Evolutionary conservation across 2,113 vertebrate genomes (phyloP).

Genomic region (Corvus cornix): DNA sequence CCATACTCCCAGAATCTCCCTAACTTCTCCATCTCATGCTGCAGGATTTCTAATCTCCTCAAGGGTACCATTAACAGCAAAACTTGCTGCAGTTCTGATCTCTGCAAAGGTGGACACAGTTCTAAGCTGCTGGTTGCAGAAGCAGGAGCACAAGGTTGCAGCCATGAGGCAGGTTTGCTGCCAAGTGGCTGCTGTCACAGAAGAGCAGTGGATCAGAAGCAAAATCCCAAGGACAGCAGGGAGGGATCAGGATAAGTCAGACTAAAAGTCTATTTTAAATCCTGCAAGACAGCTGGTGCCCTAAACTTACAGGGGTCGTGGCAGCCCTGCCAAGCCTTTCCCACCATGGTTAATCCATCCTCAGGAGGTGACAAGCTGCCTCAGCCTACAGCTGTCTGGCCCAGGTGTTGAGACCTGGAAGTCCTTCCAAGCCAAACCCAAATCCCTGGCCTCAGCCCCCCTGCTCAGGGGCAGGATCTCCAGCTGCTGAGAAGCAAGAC

Average conservation of each 20-base stretch:
- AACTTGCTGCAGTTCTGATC: neutral
- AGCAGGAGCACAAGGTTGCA: neutral
- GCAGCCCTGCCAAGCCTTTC: neutral
- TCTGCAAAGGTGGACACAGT: neutral
- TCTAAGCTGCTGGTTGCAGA: neutral
- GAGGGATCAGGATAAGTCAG: neutral
- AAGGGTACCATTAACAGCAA: neutral
- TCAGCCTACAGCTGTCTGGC: neutral
- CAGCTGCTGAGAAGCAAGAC: slow-evolving; percentile 9
- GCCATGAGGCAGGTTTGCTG: neutral
- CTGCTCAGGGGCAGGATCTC: neutral
- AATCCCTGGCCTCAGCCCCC: neutral
- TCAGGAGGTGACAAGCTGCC: neutral
- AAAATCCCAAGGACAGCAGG: neutral
- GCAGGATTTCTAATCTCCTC: neutral
- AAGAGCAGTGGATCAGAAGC: slow-evolving; percentile 12
- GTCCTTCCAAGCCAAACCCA: neutral
- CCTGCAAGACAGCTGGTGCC: neutral
- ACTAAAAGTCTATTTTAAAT: neutral
- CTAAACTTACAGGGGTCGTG: neutral
- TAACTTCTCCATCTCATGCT: neutral
- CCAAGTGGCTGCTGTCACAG: neutral
- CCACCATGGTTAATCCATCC: neutral
- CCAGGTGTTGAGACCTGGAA: neutral
- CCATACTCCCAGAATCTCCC: neutral